These are phyloP conservation scores for Chloroclysta siterata DNA, from an alignment of 2,888 invertebrate genomes.

Conservation along the genomic window DNA sequence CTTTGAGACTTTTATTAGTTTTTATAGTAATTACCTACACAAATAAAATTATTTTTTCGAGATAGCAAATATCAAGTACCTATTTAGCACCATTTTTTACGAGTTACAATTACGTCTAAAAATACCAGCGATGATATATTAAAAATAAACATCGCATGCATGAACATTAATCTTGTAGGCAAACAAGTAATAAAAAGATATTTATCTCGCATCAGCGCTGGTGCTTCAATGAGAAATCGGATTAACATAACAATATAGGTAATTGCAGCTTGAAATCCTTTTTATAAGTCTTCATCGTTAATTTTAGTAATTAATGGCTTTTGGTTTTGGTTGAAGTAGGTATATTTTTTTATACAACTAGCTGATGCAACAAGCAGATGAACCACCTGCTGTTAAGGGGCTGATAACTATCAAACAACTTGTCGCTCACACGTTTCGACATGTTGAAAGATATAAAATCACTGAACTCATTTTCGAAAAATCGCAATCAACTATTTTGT, in stretches of 20 bases:
- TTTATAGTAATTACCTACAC: too few species aligned
- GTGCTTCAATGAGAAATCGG: constrained; percentile 59
- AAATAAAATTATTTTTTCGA: too few species aligned
- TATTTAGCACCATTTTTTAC: constrained; percentile 21
- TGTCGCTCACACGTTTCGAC: too few species aligned
- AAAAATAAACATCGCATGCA: constrained; percentile 40
- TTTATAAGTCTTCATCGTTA: constrained; percentile 34
- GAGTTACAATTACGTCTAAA: constrained; percentile 34
- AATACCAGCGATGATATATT: constrained; percentile 34
- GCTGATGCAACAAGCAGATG: too few species aligned
- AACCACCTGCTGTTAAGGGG: too few species aligned
- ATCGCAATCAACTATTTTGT: too few species aligned
- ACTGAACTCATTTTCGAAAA: too few species aligned
- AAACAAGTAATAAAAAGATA: constrained; percentile 64
- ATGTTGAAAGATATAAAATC: too few species aligned
- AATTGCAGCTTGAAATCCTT: constrained; percentile 45
- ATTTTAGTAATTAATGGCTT: constrained; percentile 32
- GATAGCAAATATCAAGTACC: too few species aligned
- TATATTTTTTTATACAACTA: too few species aligned
- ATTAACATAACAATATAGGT: constrained; percentile 57
- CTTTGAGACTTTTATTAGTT: too few species aligned
- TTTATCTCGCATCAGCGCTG: constrained; percentile 59
- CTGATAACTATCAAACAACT: too few species aligned
- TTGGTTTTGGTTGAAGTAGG: constrained; percentile 15
- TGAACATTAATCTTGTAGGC: constrained; percentile 61